Percentiles rank a stretch among this genome's conserved stretches.
These are phyloP conservation scores for Bombyx mandarina DNA, from an alignment of 1,140 invertebrate species.

Conservation along the genomic window DNA sequence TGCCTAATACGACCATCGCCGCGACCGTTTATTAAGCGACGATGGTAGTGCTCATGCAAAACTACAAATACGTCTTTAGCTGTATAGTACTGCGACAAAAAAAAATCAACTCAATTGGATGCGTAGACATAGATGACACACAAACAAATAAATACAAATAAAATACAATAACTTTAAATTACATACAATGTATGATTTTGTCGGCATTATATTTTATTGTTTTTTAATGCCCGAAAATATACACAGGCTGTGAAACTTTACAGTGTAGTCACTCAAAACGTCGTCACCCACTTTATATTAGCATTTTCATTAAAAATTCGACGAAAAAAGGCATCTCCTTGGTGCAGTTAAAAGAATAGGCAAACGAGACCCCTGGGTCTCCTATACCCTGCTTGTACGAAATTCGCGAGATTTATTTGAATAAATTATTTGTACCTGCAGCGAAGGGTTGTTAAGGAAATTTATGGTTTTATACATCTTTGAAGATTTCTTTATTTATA, in stretches of 20 bases:
- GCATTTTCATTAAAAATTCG: slow-evolving; percentile 45
- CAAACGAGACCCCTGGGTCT: slow-evolving; percentile 51
- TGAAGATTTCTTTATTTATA: slow-evolving; percentile 2
- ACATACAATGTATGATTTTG: too few relatives aligned
- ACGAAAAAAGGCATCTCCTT: slow-evolving; percentile 39
- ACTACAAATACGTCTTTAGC: too few relatives aligned
- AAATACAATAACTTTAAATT: too few relatives aligned
- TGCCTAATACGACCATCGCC: too few relatives aligned
- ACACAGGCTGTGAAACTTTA: not conserved
- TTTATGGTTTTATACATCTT: slow-evolving; percentile 28
- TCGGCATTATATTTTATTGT: too few relatives aligned
- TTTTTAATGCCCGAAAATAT: not conserved
- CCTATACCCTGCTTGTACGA: slow-evolving; percentile 34
- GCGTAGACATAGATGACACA: too few relatives aligned
- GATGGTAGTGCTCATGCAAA: too few relatives aligned
- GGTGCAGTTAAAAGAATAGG: slow-evolving; percentile 60
- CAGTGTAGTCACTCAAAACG: slow-evolving; percentile 14
- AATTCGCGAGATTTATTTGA: slow-evolving; percentile 63
- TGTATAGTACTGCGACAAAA: too few relatives aligned
- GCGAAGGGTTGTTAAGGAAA: slow-evolving; percentile 51
- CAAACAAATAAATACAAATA: too few relatives aligned
- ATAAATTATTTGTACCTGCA: slow-evolving; percentile 66
- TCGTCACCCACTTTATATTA: slow-evolving; percentile 30
- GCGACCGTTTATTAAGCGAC: too few relatives aligned
- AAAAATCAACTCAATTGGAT: too few relatives aligned